Conservation (phyloP, 2,888 invertebrate species). For the Drosophila monieri region DNA sequence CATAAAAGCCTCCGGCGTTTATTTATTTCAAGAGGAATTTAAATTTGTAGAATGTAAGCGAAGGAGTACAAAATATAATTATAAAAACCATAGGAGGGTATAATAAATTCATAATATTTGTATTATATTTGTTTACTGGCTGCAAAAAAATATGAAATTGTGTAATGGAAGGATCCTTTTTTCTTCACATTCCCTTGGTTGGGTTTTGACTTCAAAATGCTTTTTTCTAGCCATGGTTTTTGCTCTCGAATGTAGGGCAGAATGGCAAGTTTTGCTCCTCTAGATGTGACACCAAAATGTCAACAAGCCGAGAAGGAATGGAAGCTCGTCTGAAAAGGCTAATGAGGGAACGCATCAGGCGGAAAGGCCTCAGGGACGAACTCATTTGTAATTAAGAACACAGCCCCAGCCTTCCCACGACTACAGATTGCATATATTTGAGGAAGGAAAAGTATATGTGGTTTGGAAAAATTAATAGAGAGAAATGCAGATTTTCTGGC, state of each 20-base stretch:
- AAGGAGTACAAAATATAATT: not conserved
- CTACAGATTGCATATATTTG: constrained; percentile 9
- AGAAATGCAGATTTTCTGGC: constrained; percentile 16
- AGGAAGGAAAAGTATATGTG: constrained; percentile 14
- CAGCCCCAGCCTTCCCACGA: constrained; percentile 10
- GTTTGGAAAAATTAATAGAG: constrained; percentile 6
- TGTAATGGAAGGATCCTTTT: not conserved
- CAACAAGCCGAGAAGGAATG: constrained; percentile 58
- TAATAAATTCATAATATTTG: not conserved
- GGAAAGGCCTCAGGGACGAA: constrained; percentile 62
- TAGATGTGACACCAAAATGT: constrained; percentile 73
- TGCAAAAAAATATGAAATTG: not conserved
- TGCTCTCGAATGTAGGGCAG: constrained; percentile 37
- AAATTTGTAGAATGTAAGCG: not conserved
- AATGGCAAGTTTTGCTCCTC: constrained; percentile 39
- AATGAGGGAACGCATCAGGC: constrained; percentile 69
- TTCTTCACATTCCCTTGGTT: not conserved
- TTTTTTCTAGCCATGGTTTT: constrained; percentile 1
- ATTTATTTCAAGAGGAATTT: constrained; percentile 1
- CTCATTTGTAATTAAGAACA: constrained; percentile 45
- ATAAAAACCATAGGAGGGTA: not conserved
- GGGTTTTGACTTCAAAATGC: not conserved
- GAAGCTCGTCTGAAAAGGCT: constrained; percentile 64
- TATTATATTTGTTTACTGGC: not conserved
- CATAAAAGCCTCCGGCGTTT: constrained; percentile 12